A percentile compares a stretch with the other conserved stretches of the same genome.
Conservation (phyloP, 1,140 invertebrate genomes). For the Drosophila simulans region DNA sequence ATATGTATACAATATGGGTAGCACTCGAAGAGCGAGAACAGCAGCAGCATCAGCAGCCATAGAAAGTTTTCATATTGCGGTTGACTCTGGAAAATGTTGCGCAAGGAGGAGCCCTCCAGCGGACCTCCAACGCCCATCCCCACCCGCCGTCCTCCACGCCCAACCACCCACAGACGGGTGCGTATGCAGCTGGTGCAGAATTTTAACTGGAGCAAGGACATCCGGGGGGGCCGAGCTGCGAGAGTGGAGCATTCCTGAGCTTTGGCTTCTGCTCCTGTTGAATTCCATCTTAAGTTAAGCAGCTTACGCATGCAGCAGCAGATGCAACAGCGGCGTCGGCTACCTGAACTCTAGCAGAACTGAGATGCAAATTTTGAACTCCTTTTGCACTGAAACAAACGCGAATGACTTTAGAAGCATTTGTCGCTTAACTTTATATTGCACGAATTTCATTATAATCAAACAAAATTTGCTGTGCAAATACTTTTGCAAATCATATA, state of each 20-base stretch:
- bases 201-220: slow-evolving; percentile 75
- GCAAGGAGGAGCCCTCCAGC: slow-evolving; percentile 63
- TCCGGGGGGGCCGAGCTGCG: slow-evolving; percentile 13
- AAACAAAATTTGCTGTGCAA: too few relatives aligned
- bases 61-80: slow-evolving; percentile 79
- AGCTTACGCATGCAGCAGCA: slow-evolving; percentile 64
- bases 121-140: not conserved
- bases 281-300: slow-evolving; percentile 75
- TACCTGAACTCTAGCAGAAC: slow-evolving; percentile 32
- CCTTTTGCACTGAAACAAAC: slow-evolving; percentile 1
- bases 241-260: slow-evolving; percentile 62
- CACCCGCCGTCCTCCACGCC: not conserved
- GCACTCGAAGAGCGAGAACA: slow-evolving; percentile 28
- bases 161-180: slow-evolving; percentile 29
- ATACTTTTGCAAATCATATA: too few relatives aligned
- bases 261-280: slow-evolving; percentile 59
- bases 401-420: not conserved
- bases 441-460: too few relatives aligned
- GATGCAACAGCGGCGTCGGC: slow-evolving; percentile 14
- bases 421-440: too few relatives aligned
- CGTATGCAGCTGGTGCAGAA: slow-evolving; percentile 69
- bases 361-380: not conserved
- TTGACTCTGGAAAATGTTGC: slow-evolving; percentile 79
- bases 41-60: slow-evolving; percentile 56
- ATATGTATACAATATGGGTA: slow-evolving; percentile 55